Base-by-base conservation (phyloP, 2,797 vertebrate genomes). In the Peromyscus aztecus region DNA sequence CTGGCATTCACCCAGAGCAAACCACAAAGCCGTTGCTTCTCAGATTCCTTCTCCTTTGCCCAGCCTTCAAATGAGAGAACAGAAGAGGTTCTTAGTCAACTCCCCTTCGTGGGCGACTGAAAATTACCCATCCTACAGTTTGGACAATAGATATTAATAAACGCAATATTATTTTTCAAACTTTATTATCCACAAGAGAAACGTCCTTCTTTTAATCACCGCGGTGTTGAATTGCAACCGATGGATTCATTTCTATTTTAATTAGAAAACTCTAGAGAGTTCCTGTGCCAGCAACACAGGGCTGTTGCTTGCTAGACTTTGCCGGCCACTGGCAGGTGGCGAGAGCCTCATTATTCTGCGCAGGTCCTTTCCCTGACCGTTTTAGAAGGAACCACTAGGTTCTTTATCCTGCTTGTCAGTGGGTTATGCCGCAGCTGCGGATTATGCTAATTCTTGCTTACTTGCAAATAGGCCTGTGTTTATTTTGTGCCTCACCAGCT, bases 381-480 rank as follows among this genome's bases (percentile, higher is more conserved):
- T 98, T 98, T 96, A 93, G 95, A 97, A 98, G 87, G 90, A 98
- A 49, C 12, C 69, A 43, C 52, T 85, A 84, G 92, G 11, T 34
- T 97, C 97, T 98, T 98, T 97, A 97, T 95, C 97, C 97, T 84
- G 97, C 95, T 97, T 85, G 97, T 89, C 96, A 92, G 49, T 93
- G 98, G 95, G 97, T 94, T 96, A 89, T 37, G 65, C 87, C 83
- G 92, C 98, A 98, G 98, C 98, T 98, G 98, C 98, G 96, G 97
- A 94, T 98, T 98, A 98, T 98, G 98, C 98, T 98, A 98, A 98
- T 98, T 98, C 97, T 97, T 98, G 98, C 98, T 98, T 91, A 97
- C 98, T 98, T 98, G 98, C 98, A 98, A 98, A 98, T 92, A 98
- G 97, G 97, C 98, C 97, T 98, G 94, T 98, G 98, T 98, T 98